A percentile compares a stretch with the other conserved stretches of the same genome.
Evolutionary conservation across 2,797 vertebrate species (phyloP).

Genomic region (Odontamblyopus lacepedii): DNA sequence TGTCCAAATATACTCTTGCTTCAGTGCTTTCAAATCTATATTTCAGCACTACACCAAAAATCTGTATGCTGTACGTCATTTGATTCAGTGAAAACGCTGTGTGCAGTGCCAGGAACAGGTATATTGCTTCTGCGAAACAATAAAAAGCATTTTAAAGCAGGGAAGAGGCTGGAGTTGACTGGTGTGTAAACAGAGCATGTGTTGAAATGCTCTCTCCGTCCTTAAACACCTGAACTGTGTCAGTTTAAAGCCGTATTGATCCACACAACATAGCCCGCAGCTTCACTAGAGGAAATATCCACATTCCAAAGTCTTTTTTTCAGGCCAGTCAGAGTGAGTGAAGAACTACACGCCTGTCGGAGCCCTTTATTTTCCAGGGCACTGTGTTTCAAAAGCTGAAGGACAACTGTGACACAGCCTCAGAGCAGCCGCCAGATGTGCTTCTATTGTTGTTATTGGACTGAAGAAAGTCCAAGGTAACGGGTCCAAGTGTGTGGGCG

Average conservation of each 20-base stretch:
- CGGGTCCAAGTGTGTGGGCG: not conserved
- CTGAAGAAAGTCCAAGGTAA: conserved; percentile 50
- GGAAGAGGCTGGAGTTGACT: not conserved
- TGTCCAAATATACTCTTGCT: not conserved
- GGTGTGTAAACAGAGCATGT: conserved; percentile 2
- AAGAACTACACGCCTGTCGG: conserved; percentile 50
- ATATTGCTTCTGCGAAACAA: conserved; percentile 1
- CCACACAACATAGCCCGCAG: conserved; percentile 39
- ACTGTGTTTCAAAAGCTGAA: conserved; percentile 59
- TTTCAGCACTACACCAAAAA: not conserved
- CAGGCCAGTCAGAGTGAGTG: conserved; percentile 42
- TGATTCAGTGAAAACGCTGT: not conserved
- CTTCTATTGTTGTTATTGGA: conserved; percentile 47
- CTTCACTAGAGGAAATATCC: conserved; percentile 42
- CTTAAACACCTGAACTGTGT: conserved; percentile 30
- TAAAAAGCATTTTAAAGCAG: conserved; percentile 7
- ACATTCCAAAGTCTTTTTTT: conserved; percentile 43
- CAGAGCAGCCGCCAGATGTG: conserved; percentile 56
- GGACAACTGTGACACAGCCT: conserved; percentile 63
- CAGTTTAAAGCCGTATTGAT: conserved; percentile 41
- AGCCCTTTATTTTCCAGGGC: conserved; percentile 44
- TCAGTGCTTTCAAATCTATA: conserved; percentile 1
- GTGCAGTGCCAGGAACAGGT: not conserved
- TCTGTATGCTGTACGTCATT: not conserved
- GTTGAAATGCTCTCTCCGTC: conserved; percentile 7